Evolutionary conservation across 64 coral and sea anemone species (phyloP).

Genomic region (Montipora foliosa): DNA sequence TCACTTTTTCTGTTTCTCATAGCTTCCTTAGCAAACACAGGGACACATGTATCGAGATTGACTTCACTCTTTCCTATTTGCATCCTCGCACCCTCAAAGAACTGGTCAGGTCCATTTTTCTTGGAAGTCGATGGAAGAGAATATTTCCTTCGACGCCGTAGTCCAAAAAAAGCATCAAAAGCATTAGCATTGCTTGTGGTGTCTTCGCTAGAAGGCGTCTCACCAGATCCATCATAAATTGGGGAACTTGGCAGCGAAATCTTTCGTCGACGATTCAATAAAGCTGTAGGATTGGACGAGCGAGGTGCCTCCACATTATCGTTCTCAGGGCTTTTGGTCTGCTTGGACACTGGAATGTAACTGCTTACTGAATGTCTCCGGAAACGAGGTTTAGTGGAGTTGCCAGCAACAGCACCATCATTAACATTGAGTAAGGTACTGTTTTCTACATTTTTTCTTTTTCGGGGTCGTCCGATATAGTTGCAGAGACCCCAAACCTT

Average conservation of each 20-base stretch:
- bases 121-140: neutral
- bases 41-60: conserved; percentile 8
- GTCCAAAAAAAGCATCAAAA: conserved; percentile 10
- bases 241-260: neutral
- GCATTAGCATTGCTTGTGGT: neutral
- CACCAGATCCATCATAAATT: neutral
- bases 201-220: neutral
- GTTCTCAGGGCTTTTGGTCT: neutral
- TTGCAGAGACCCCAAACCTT: neutral
- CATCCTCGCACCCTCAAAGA: conserved; percentile 11
- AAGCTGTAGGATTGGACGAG: neutral
- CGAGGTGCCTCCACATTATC: neutral
- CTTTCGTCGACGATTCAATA: conserved; percentile 19
- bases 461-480: no score
- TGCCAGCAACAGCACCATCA: neutral
- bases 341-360: neutral
- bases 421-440: neutral
- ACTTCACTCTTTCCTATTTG: conserved; percentile 25
- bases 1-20: neutral
- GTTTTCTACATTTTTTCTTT: neutral
- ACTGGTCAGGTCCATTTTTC: neutral
- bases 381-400: neutral
- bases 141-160: conserved; percentile 5
- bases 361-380: neutral
- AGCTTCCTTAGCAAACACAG: conserved; percentile 5